A percentile compares a stretch with the other conserved stretches of the same genome.
Evolutionary conservation across 2,888 invertebrate species (phyloP).

Genomic region (Cataglyphis cursor): DNA sequence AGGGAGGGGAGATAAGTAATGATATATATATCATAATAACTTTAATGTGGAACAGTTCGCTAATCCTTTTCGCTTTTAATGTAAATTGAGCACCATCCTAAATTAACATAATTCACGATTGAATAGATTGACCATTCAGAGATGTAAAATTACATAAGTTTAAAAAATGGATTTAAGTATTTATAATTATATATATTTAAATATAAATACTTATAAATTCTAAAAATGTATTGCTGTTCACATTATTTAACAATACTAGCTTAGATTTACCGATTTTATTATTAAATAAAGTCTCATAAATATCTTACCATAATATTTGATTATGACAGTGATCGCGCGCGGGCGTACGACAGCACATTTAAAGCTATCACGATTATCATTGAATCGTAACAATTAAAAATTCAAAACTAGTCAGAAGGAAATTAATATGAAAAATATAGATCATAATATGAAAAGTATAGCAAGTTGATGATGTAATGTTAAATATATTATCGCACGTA

Average conservation of each 20-base stretch:
- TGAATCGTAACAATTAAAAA: background rate
- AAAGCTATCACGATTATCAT: background rate
- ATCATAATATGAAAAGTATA: background rate
- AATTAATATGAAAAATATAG: background rate
- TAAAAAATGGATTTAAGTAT: background rate
- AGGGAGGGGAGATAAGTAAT: too few species aligned
- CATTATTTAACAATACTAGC: background rate
- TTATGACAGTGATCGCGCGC: background rate
- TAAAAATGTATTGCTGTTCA: background rate
- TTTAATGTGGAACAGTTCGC: background rate
- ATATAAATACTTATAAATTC: background rate
- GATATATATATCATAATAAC: constrained; percentile 8
- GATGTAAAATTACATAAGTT: constrained; percentile 5
- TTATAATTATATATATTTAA: background rate
- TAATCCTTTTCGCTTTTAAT: constrained; percentile 47
- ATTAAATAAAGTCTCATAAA: background rate
- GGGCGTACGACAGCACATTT: background rate
- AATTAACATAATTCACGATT: constrained; percentile 16
- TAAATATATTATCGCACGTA: background rate
- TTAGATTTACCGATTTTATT: background rate
- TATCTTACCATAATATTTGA: background rate
- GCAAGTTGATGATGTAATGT: background rate
- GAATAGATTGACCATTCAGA: background rate
- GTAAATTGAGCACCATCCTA: background rate
- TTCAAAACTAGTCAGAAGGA: background rate